Conservation (phyloP, 2,888 invertebrate genomes). For the Dorcus parallelipipedus region DNA sequence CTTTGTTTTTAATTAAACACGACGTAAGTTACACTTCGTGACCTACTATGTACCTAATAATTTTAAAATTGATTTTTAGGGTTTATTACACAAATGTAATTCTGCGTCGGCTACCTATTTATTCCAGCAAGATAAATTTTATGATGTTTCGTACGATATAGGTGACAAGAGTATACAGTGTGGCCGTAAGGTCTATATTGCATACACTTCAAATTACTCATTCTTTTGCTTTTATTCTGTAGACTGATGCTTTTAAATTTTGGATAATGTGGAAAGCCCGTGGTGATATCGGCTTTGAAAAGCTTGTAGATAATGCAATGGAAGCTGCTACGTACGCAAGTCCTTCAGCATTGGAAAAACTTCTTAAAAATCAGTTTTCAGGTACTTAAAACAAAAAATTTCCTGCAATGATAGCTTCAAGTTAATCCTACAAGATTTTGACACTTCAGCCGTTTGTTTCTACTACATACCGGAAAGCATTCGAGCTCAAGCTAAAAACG, state of each 20-base stretch:
- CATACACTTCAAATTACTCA: neutral
- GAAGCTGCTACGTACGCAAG: conserved; percentile 51
- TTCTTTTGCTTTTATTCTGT: conserved; percentile 3
- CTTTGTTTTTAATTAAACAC: conserved; percentile 63
- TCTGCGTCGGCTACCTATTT: conserved; percentile 72
- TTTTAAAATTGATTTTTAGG: conserved; percentile 32
- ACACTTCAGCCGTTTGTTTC: conserved; percentile 85
- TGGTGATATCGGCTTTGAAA: conserved; percentile 60
- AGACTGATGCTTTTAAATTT: conserved; percentile 85
- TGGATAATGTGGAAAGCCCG: conserved; percentile 91
- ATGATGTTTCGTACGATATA: conserved; percentile 73
- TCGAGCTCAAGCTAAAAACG: conserved; percentile 45
- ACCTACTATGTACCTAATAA: neutral
- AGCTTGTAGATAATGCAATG: conserved; percentile 64
- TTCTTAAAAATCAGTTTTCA: conserved; percentile 17
- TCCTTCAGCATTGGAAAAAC: neutral
- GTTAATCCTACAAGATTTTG: conserved; percentile 59
- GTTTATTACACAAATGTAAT: conserved; percentile 64
- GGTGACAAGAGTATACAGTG: conserved; percentile 90
- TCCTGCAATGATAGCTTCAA: conserved; percentile 57
- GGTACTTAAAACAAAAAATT: conserved; percentile 57
- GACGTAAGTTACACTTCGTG: conserved; percentile 37
- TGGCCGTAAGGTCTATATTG: conserved; percentile 70
- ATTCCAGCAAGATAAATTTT: conserved; percentile 83
- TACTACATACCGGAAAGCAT: conserved; percentile 75